These are phyloP conservation scores for Hypomecis atomaria DNA, from an alignment of 2,888 invertebrate genomes.

Conservation along the genomic window DNA sequence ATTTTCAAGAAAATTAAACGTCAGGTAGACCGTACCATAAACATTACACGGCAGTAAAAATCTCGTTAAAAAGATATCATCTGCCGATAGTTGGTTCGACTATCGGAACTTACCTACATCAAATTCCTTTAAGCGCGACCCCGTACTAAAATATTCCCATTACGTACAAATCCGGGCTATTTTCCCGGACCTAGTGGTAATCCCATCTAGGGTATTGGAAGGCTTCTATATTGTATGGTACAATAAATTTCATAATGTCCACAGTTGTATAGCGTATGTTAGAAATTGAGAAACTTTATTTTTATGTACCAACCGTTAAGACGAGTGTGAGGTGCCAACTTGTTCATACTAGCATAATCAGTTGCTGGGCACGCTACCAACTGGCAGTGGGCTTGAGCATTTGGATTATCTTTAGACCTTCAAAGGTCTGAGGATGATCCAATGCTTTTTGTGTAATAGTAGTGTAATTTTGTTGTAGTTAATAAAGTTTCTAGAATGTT, in stretches of 20 bases:
- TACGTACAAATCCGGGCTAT: slow-evolving; percentile 31
- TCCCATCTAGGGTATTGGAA: slow-evolving; percentile 32
- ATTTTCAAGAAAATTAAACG: neutral
- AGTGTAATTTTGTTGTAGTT: too few species aligned
- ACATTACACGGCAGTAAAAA: slow-evolving; percentile 3
- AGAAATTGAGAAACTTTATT: neutral
- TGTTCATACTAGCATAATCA: too few species aligned
- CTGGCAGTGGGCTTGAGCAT: too few species aligned
- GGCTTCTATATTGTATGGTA: neutral
- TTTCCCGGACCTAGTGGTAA: slow-evolving; percentile 37
- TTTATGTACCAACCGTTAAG: too few species aligned
- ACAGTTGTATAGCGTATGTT: neutral
- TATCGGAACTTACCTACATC: slow-evolving; percentile 19
- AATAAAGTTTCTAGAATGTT: too few species aligned
- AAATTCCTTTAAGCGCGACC: slow-evolving; percentile 23
- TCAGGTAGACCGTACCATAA: slow-evolving; percentile 3
- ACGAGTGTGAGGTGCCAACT: too few species aligned
- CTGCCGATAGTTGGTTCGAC: slow-evolving; percentile 5
- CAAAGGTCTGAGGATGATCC: too few species aligned
- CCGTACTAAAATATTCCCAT: slow-evolving; percentile 23
- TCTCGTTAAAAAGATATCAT: slow-evolving; percentile 25
- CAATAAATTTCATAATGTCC: slow-evolving; percentile 1
- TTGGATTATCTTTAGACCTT: too few species aligned
- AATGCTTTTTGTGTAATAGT: too few species aligned
- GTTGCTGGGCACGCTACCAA: too few species aligned